A percentile compares a stretch with the other conserved stretches of the same genome.
Evolutionary conservation across 2,113 vertebrate genomes (phyloP).

Genomic region (Nothoprocta pentlandii): DNA sequence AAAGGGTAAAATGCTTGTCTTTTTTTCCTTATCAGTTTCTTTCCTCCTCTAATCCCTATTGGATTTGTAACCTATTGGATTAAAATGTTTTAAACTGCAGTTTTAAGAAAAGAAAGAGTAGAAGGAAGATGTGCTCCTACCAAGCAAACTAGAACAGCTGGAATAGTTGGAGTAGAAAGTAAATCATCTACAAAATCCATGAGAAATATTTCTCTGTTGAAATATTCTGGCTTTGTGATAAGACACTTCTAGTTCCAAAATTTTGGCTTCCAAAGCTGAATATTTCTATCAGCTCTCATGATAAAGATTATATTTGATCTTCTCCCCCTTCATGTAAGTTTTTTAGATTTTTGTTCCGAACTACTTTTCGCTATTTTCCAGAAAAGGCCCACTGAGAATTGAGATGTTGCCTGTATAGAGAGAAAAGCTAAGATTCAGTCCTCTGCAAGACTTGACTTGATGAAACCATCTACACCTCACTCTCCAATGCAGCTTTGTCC

Average conservation of each 20-base stretch:
- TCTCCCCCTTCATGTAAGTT: background rate
- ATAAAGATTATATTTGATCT: background rate
- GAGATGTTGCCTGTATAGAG: background rate
- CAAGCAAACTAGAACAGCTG: rapidly evolving
- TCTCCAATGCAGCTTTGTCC: background rate
- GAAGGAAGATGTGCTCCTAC: background rate
- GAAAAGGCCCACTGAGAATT: background rate
- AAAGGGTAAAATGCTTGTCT: background rate
- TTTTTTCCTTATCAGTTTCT: background rate
- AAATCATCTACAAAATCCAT: slow-evolving; percentile 18
- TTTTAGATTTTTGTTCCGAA: background rate
- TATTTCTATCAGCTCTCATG: background rate
- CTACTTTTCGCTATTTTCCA: background rate
- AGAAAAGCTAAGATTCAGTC: background rate
- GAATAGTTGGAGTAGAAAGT: background rate
- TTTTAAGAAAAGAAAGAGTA: background rate
- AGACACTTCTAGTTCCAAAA: background rate
- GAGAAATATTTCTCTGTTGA: background rate
- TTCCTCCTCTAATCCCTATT: background rate
- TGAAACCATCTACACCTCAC: background rate
- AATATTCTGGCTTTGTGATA: slow-evolving; percentile 20
- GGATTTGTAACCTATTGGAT: background rate
- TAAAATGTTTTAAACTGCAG: background rate
- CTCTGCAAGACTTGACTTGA: rapidly evolving
- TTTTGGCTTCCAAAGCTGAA: background rate